A percentile compares a stretch with the other conserved stretches of the same genome.
These are phyloP conservation scores for Danio aesculapii DNA, from an alignment of 2,797 vertebrate species.

Conservation along the genomic window DNA sequence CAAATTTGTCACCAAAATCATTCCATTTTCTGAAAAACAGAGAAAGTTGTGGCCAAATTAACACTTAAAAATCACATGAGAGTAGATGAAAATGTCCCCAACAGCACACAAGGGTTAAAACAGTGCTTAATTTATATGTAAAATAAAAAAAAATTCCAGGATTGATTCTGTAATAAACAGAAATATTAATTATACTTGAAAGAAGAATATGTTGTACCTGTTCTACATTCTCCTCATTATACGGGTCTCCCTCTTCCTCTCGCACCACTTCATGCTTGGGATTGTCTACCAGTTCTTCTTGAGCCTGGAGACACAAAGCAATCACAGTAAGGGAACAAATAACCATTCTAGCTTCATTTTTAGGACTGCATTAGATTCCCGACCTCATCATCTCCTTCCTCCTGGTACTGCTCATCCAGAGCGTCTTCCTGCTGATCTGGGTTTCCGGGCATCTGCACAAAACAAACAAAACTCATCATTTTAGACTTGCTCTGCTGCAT, in stretches of 20 bases:
- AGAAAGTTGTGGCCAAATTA: too few relatives aligned
- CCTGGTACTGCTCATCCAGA: conserved; percentile 95
- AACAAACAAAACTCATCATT: conserved; percentile 11
- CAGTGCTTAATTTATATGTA: too few relatives aligned
- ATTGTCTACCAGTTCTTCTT: conserved; percentile 90
- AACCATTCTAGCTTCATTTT: neutral
- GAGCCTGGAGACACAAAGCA: conserved; percentile 76
- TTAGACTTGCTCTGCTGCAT: neutral
- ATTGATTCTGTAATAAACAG: too few relatives aligned
- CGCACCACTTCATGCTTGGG: conserved; percentile 83
- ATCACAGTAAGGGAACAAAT: neutral
- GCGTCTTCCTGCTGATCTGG: conserved; percentile 97
- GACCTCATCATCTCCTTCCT: conserved; percentile 96
- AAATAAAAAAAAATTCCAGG: too few relatives aligned
- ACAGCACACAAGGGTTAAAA: too few relatives aligned
- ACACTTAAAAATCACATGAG: too few relatives aligned
- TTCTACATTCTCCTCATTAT: conserved; percentile 88
- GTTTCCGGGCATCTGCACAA: conserved; percentile 91
- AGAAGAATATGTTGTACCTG: conserved; percentile 75
- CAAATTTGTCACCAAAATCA: too few relatives aligned
- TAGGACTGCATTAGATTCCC: conserved; percentile 5
- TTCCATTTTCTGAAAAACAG: too few relatives aligned
- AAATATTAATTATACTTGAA: too few relatives aligned
- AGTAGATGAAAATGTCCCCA: too few relatives aligned
- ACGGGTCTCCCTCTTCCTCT: conserved; percentile 87